Evolutionary conservation across 1,140 invertebrate species (phyloP), one percentile per base, ranked within the genome.

Genomic region (Drosophila lacertosa): DNA sequence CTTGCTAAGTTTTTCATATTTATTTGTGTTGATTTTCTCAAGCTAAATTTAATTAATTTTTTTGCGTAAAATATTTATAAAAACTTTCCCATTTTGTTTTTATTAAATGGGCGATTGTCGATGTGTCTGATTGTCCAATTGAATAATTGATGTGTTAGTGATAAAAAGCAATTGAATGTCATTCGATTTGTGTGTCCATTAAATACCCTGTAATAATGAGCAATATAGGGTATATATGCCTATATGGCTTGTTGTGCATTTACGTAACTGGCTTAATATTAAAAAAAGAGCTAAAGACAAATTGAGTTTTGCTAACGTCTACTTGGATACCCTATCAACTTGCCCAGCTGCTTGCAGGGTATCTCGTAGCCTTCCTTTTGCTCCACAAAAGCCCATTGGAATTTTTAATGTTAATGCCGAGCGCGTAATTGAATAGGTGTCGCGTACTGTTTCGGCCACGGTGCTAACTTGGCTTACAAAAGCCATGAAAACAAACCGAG

Each of bases 361-460:
- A 26, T 26, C 5, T 26, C 5, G 5, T 26, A 26, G 24, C 7
- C 24, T 26, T 6, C n/a, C n/a, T n/a, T n/a, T n/a, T n/a, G n/a
- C n/a, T n/a, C n/a, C n/a, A n/a, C n/a, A n/a, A n/a, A n/a, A n/a
- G n/a, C n/a, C n/a, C n/a, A n/a, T 4, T 75, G 32, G 75, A 79
- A 84, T 83, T 80, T 84, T 84, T 69, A 80, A 84, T 84, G 44
- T 1, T 50, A 15, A 5, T 51, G 45, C 40, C 51, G 29, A 32
- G 33, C 51, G 24, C 42, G 39, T 79, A 79, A 83, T 84, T 73
- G 71, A 76, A 68, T 48, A 48, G 75, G 75, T 75, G 53, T 80
- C 53, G 54, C 45, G 22, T 50, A 70, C 65, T 84, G 63, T 79
- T 84, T 74, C 67, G 15, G 15, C 51, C 40, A 20, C 32, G 39